Percentiles rank a stretch among this genome's conserved stretches.
phyloP scores from a whole-genome alignment of 2,888 invertebrate species.

The Prionchulus punctatus region DNA sequence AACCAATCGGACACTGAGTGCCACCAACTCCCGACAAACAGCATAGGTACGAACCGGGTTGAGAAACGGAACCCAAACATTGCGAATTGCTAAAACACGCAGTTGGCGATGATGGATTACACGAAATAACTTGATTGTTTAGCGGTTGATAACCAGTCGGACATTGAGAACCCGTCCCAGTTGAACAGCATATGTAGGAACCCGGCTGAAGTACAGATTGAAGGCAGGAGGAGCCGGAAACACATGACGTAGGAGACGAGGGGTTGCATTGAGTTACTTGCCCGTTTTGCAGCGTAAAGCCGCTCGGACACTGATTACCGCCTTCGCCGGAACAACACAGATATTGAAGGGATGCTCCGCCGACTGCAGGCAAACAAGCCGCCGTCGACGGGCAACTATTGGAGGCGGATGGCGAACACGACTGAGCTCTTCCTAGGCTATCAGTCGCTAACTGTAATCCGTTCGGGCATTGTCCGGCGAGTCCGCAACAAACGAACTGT shows the following conservation, averaged over 20 bases:
- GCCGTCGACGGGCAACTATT: conserved; percentile 1
- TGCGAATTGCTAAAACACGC: background rate
- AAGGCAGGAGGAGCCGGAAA: no score
- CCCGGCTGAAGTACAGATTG: no score
- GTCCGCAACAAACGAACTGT: conserved; percentile 9
- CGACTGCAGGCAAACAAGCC: conserved; percentile 6
- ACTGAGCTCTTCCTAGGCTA: background rate
- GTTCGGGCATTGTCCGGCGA: conserved; percentile 2
- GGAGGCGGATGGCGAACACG: background rate
- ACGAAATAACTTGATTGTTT: background rate
- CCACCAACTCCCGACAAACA: background rate
- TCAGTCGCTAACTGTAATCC: background rate
- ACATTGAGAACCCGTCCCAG: background rate
- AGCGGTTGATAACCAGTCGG: background rate
- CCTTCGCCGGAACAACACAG: conserved; percentile 3
- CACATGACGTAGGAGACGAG: no score
- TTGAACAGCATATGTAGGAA: no score
- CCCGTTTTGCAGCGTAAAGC: background rate
- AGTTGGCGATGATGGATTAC: background rate
- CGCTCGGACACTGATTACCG: background rate
- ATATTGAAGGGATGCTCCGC: conserved; percentile 7
- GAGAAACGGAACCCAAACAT: background rate
- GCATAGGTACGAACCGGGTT: background rate
- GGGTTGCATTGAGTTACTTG: background rate
- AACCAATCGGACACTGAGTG: background rate